Percentiles rank a stretch among this genome's conserved stretches.
Evolutionary conservation across 2,113 vertebrate species (phyloP).

Genomic region (Brachypodius melanocephalos): DNA sequence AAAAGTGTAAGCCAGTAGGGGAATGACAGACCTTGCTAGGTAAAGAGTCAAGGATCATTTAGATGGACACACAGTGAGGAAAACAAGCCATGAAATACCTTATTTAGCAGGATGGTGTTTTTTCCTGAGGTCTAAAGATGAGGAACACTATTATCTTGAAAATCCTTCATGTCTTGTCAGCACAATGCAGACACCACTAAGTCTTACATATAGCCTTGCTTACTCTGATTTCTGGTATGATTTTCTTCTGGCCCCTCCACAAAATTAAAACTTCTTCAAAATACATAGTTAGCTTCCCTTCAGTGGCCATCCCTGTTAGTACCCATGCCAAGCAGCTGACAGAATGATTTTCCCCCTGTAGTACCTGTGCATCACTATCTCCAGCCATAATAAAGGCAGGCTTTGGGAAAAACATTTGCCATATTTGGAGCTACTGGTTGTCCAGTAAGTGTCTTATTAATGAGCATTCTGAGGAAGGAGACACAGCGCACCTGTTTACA

Average conservation of each 20-base stretch:
- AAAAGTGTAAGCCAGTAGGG: not conserved
- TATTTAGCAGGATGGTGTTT: not conserved
- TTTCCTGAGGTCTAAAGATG: not conserved
- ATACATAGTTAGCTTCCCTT: not conserved
- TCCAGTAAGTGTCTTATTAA: not conserved
- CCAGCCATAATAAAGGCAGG: not conserved
- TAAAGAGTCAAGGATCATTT: not conserved
- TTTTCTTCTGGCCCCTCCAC: not conserved
- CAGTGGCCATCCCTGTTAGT: not conserved
- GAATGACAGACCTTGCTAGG: not conserved
- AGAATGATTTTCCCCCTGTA: not conserved
- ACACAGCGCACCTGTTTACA: not conserved
- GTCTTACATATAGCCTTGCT: not conserved
- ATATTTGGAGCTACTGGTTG: not conserved
- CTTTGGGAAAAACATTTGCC: not conserved
- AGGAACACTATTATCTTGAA: not conserved
- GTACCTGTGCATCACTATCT: not conserved
- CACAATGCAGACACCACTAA: not conserved
- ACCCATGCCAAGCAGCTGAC: not conserved
- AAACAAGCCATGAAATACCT: not conserved
- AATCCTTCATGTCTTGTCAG: not conserved
- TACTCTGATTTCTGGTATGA: not conserved
- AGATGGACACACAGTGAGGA: not conserved
- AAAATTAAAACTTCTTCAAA: not conserved
- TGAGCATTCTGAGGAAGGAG: not conserved